These are phyloP conservation scores for Mergus octosetaceus DNA, from an alignment of 2,797 vertebrate genomes.

Conservation along the genomic window DNA sequence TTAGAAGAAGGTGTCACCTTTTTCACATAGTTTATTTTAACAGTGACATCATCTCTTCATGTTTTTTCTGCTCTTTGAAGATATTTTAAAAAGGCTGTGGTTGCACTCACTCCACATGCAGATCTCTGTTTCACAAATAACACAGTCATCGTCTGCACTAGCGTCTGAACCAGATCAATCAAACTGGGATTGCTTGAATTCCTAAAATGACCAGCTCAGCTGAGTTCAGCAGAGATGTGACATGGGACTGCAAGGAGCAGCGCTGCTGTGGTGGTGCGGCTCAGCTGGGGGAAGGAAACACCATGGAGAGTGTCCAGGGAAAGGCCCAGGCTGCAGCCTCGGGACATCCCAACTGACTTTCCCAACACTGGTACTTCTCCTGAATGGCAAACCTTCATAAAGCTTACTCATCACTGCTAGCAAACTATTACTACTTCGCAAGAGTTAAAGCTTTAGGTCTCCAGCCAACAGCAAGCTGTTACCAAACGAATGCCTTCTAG, in stretches of 20 bases:
- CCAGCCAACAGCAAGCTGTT: constrained; percentile 39
- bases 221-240: neutral
- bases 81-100: neutral
- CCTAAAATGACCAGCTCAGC: neutral
- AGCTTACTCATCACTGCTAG: neutral
- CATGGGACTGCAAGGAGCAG: neutral
- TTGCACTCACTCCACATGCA: neutral
- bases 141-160: neutral
- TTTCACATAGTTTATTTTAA: neutral
- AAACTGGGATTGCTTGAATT: neutral
- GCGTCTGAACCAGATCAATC: neutral
- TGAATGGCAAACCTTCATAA: constrained; percentile 8
- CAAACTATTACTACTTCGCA: neutral
- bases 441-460: constrained; percentile 28
- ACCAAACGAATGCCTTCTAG: constrained; percentile 35
- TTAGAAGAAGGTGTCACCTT: neutral
- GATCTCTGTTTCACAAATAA: neutral
- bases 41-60: neutral
- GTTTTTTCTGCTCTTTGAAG: neutral
- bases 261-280: neutral
- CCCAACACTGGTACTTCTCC: neutral
- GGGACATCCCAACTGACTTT: neutral
- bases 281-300: neutral
- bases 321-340: neutral
- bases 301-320: constrained; percentile 54